These are phyloP conservation scores for Tetranychus cinnabarinus DNA, from an alignment of 1,140 invertebrate species.

Conservation along the genomic window DNA sequence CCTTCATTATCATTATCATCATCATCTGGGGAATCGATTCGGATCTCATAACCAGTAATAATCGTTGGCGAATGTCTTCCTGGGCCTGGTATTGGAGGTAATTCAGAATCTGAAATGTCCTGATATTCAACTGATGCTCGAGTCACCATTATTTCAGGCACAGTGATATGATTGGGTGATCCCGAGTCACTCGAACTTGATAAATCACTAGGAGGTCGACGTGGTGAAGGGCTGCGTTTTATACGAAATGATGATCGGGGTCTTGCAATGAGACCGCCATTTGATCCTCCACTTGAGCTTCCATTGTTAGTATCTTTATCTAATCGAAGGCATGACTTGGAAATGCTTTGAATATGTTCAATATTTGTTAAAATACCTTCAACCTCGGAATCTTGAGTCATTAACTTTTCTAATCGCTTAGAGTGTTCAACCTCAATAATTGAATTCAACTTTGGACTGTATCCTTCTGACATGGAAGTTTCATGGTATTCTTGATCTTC, in stretches of 20 bases:
- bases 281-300: neutral
- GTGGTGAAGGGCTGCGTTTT: neutral
- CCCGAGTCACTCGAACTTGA: neutral
- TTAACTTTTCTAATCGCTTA: neutral
- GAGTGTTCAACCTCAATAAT: neutral
- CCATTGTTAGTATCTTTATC: neutral
- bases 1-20: neutral
- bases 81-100: neutral
- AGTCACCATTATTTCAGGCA: neutral
- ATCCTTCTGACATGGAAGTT: neutral
- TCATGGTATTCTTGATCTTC: slow-evolving; percentile 1
- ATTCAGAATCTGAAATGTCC: neutral
- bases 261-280: neutral
- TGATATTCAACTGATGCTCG: neutral
- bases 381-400: slow-evolving; percentile 2
- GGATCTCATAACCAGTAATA: too few species aligned
- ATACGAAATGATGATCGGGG: neutral
- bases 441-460: neutral
- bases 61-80: too few species aligned
- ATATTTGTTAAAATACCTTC: neutral
- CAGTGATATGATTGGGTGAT: neutral
- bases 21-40: neutral
- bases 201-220: neutral
- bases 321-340: neutral
- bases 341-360: slow-evolving; percentile 1